Base-by-base conservation (phyloP, 2,797 vertebrate species). In the Helicolenus hilgendorfi region DNA sequence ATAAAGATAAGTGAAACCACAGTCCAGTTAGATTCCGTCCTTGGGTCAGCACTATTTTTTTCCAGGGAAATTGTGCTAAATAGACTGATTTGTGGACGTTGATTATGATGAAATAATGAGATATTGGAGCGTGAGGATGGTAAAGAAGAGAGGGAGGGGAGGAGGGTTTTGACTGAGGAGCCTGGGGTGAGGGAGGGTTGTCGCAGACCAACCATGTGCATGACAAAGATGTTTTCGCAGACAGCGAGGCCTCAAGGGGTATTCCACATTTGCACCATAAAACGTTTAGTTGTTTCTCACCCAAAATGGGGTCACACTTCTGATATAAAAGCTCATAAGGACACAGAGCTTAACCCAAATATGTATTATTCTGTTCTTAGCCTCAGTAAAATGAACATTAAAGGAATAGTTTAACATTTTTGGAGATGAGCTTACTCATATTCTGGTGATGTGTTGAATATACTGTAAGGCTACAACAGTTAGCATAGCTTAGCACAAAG, bases 201-300 rank as follows among this genome's bases (percentile, higher is more conserved):
- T 14, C 7, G 2, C 15, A 73, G 20, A 20, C 29, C 33, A 38
- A 81, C 31, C 70, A 83, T 77, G 82, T 81, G 85, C 73, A 14
- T 18, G 7, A 33, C 29, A 64, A 62, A 74, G 15, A 77, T 59
- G 22, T 69, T 83, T 67, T 81, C 74, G 26, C 3, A 62, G 31
- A 14, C 41, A 31, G 56, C 3, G 27, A 58, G 29, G 63, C 77
- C 79, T 81, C 59, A 41, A 81, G 81, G 35, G 18, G 1, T 72
- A 8, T 79, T 77, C 55, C 55, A 86, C 29, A 33, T 72, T 64
- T 77, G 18, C 18, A 7, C 20, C 35, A 86, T 75, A 71, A 77
- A 69, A 58, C 0, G 6, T 31, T 75, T 80, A 41, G 38, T 68
- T 90, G 67, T 82, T 74, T 69, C 2, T 41, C 10, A 6, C 1